Evolutionary conservation across 2,113 vertebrate genomes (phyloP).

Genomic region (Tamias sibiricus): DNA sequence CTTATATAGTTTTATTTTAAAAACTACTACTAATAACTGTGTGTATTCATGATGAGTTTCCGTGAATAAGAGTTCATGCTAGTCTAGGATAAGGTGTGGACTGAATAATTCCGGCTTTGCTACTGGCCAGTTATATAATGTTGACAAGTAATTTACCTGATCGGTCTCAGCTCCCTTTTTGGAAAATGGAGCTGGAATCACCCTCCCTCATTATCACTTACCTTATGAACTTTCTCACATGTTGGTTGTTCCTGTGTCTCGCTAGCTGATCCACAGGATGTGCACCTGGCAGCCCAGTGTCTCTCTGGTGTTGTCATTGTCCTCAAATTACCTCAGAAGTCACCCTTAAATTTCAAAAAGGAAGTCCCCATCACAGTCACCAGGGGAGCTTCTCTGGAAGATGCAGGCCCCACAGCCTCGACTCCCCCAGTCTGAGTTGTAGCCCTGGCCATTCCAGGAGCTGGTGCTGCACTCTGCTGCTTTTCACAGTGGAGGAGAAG

Average conservation of each 20-base stretch:
- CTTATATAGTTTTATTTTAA: no score
- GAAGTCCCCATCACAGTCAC: neutral
- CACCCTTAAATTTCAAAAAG: neutral
- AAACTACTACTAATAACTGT: neutral
- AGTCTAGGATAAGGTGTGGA: neutral
- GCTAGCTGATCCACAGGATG: accelerated
- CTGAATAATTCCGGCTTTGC: neutral
- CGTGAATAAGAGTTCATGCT: neutral
- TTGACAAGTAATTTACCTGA: neutral
- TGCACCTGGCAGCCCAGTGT: neutral
- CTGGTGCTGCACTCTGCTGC: no score
- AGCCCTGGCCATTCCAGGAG: neutral
- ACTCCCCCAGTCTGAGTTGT: neutral
- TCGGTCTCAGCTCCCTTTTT: neutral
- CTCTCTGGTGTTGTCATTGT: neutral
- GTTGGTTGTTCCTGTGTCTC: neutral
- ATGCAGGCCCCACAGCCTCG: neutral
- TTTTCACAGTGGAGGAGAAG: neutral
- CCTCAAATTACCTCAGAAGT: neutral
- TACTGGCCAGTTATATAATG: neutral
- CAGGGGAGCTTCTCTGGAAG: neutral
- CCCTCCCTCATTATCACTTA: neutral
- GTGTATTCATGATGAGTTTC: neutral
- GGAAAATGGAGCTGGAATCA: neutral
- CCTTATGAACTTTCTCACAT: neutral